phyloP scores from a whole-genome alignment of 2,797 vertebrate genomes.

The Sternotherus odoratus region DNA sequence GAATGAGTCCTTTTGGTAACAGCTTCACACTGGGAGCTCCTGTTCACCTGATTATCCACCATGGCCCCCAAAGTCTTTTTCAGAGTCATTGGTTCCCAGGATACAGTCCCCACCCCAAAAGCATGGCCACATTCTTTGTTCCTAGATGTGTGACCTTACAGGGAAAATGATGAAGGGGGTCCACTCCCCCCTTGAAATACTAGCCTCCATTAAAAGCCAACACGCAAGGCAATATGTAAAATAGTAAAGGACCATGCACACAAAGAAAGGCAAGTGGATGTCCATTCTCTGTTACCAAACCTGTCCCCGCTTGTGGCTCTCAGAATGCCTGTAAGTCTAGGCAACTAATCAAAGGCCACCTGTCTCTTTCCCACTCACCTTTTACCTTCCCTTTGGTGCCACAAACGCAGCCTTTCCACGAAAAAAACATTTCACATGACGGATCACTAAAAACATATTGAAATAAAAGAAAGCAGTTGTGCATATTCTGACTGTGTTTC shows the following conservation, averaged over 20 bases:
- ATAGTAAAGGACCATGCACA: slow-evolving; percentile 24
- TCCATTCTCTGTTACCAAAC: slow-evolving; percentile 6
- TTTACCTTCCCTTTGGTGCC: slow-evolving; percentile 27
- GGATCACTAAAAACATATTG: not conserved
- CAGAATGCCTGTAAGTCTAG: not conserved
- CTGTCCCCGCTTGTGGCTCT: slow-evolving; percentile 50
- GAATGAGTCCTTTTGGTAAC: not conserved
- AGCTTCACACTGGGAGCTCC: not conserved
- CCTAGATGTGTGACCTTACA: not conserved
- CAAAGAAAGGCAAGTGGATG: slow-evolving; percentile 40
- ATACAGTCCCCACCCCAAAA: not conserved
- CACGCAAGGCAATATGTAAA: not conserved
- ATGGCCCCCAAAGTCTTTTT: not conserved
- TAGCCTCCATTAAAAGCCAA: not conserved
- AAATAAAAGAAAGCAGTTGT: not conserved
- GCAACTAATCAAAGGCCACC: slow-evolving; percentile 54
- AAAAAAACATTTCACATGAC: not conserved
- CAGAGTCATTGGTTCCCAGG: not conserved
- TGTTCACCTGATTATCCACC: not conserved
- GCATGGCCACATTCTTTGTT: not conserved
- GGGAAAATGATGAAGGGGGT: accelerated
- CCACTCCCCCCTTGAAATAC: not conserved
- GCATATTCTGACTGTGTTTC: not conserved
- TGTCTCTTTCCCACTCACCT: slow-evolving; percentile 6
- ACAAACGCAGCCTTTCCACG: not conserved